phyloP scores from a whole-genome alignment of 2,797 vertebrate genomes.

The Crypturellus tataupa region DNA sequence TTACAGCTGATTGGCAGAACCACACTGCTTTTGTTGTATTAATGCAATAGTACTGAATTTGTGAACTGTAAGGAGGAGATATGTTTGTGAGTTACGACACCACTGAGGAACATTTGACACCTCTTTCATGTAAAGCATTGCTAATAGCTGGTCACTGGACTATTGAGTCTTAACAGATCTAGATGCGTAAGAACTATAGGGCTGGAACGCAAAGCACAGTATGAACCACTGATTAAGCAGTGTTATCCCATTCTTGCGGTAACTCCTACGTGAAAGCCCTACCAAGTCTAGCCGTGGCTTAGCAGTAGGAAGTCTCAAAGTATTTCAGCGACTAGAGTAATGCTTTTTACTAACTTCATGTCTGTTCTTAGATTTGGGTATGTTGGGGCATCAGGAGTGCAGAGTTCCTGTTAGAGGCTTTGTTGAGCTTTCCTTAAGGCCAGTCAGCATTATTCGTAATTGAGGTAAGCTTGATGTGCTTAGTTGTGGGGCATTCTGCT shows the following conservation, averaged over 20 bases:
- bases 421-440: background rate
- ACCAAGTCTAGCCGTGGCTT: background rate
- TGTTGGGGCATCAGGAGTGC: background rate
- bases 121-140: background rate
- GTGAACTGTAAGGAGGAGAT: background rate
- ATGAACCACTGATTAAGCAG: background rate
- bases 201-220: background rate
- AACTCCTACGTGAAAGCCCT: background rate
- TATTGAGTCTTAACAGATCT: background rate
- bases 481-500: constrained; percentile 15
- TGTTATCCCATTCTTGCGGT: background rate
- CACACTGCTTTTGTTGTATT: background rate
- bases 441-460: constrained; percentile 2
- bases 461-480: constrained; percentile 20
- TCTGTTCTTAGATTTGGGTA: background rate
- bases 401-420: background rate
- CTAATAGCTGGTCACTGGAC: background rate
- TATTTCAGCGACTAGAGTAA: background rate
- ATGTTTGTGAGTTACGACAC: fast-evolving
- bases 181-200: background rate
- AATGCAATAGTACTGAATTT: background rate
- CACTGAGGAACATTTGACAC: background rate
- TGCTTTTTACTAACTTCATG: background rate
- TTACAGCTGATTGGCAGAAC: background rate
- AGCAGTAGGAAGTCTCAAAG: background rate